Conservation (phyloP, 2,797 vertebrate genomes). For the Myiotriccus ornatus region DNA sequence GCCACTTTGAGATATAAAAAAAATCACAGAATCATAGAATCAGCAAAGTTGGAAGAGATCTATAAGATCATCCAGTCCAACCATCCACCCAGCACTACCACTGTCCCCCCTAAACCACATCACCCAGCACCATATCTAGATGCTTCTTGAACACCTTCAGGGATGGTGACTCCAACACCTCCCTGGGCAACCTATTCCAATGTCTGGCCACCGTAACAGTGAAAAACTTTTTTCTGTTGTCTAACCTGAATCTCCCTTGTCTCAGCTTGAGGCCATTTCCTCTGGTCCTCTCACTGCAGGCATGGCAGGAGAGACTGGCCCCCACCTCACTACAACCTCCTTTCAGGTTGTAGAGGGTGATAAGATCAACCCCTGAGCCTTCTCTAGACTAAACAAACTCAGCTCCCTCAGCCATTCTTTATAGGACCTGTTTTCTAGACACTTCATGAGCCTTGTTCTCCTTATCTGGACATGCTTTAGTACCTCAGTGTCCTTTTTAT, state of each 20-base stretch:
- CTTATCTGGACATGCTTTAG: neutral
- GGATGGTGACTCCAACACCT: neutral
- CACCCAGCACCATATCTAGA: neutral
- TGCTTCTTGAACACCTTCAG: neutral
- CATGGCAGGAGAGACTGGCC: neutral
- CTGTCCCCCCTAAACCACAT: neutral
- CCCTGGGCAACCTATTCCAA: neutral
- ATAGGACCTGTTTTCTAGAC: neutral
- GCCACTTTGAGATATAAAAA: neutral
- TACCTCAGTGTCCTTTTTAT: neutral
- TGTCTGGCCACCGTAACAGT: neutral
- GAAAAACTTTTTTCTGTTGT: neutral
- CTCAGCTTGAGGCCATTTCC: neutral
- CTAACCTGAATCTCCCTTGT: neutral
- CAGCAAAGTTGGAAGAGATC: neutral
- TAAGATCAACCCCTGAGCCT: neutral
- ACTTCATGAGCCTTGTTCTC: neutral
- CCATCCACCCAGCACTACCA: neutral
- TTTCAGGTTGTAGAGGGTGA: accelerated
- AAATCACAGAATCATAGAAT: neutral
- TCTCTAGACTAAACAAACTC: neutral
- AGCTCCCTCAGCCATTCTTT: neutral
- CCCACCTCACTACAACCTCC: neutral
- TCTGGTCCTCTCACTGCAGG: neutral
- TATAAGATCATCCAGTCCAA: neutral